Evolutionary conservation across 2,888 invertebrate species (phyloP), one percentile per base, ranked within the genome.

Genomic region (Erebia epiphron): DNA sequence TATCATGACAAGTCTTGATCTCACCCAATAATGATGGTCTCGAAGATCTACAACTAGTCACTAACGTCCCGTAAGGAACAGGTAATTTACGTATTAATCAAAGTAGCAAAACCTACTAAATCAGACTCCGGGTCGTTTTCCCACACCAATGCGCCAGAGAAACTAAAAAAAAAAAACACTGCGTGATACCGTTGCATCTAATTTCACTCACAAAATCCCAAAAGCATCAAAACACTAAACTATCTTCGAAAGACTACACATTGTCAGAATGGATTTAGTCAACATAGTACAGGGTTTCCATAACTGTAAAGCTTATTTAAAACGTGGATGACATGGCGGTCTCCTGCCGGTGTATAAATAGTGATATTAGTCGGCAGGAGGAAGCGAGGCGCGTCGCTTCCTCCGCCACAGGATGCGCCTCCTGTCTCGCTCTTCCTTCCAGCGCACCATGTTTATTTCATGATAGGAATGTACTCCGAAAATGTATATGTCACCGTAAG

Each of bases 351-450:
- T 46, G 56, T 67, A 79, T 76, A 75, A 79, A 80, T 80, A 79
- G 75, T 76, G 69, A 35, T 71, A 64, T 69, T 67, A 73, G 76
- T 70, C 58, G 69, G 41, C 73, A 72, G 71, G 66, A 72, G 74
- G 76, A 77, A 76, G 73, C 70, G 71, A 61, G 74, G 69, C 74
- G 73, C 71, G 75, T 70, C 76, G 74, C 75, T 77, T 77, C 77
- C 76, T 76, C 78, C 78, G 79, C 73, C 77, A 73, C 80, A 79
- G 76, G 76, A 76, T 75, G 73, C 80, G 82, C 80, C 82, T 84
- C 82, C 78, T 82, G 79, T 77, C 78, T 71, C 75, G 77, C 77
- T 80, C 80, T 84, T 86, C 86, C 84, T 84, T 81, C 81, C 84
- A 83, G 79, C 84, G 79, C 79, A 65, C 46, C 79, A 77, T 78